Conservation (phyloP, 23 tunicate genomes). For the Halocynthia roretzi region DNA sequence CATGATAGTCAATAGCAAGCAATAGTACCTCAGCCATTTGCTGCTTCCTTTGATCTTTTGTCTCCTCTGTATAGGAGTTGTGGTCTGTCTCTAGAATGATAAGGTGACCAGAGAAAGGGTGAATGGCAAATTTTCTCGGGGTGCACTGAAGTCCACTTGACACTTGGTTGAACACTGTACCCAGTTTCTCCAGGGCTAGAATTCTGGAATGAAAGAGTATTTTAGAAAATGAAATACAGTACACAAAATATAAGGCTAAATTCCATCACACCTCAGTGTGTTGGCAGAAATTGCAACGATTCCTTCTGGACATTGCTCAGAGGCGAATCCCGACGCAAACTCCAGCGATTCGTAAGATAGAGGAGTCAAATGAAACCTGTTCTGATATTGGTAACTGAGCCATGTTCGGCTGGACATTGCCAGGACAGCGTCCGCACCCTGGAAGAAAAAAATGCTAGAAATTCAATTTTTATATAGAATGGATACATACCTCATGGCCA, state of each 20-base stretch:
- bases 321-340: constrained; percentile 91
- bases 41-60: constrained; percentile 71
- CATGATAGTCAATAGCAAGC: background rate
- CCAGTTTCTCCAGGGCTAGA: constrained; percentile 95
- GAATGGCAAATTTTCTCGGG: constrained; percentile 79
- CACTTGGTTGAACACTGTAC: constrained; percentile 96
- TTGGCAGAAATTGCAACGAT: constrained; percentile 94
- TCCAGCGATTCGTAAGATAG: constrained; percentile 88
- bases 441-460: background rate
- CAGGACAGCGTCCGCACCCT: constrained; percentile 91
- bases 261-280: constrained; percentile 62
- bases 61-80: constrained; percentile 85
- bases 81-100: constrained; percentile 83
- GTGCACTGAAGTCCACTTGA: constrained; percentile 84
- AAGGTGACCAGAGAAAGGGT: constrained; percentile 47
- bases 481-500: too few relatives aligned
- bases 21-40: constrained; percentile 78
- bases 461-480: too few relatives aligned
- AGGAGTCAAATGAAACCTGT: constrained; percentile 94
- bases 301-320: constrained; percentile 99
- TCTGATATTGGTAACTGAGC: constrained; percentile 93
- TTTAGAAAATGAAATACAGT: background rate
- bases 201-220: constrained; percentile 39
- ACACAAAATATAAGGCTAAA: background rate
- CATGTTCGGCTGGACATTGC: constrained; percentile 92